phyloP scores from a whole-genome alignment of 2,888 invertebrate genomes.

The Hermaeophaga mercurialis region DNA sequence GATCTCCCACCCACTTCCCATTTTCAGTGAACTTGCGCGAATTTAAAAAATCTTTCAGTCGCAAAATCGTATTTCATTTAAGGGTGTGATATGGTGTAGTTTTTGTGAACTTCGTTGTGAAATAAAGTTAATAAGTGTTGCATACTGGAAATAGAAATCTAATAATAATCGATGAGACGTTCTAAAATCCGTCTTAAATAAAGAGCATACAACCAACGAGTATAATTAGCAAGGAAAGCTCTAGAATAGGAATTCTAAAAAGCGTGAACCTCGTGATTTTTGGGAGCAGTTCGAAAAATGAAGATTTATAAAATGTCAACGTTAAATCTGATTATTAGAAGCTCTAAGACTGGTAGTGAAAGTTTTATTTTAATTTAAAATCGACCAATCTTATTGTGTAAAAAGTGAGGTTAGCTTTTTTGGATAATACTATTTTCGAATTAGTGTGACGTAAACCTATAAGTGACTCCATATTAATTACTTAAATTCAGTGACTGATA shows the following conservation, averaged over 20 bases:
- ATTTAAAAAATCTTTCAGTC: constrained; percentile 12
- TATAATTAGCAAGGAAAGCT: no score
- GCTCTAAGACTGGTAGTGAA: constrained; percentile 51
- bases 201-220: background rate
- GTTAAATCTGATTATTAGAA: constrained; percentile 56
- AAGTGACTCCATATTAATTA: constrained; percentile 30
- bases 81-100: constrained; percentile 7
- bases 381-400: constrained; percentile 15
- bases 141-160: background rate
- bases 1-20: background rate
- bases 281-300: constrained; percentile 48
- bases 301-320: constrained; percentile 55
- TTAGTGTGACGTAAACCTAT: constrained; percentile 40
- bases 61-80: background rate
- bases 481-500: constrained; percentile 27
- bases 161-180: constrained; percentile 31
- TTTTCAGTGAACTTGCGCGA: constrained; percentile 12
- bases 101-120: background rate
- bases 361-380: constrained; percentile 37
- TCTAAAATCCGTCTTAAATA: constrained; percentile 37
- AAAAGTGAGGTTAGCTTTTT: constrained; percentile 46
- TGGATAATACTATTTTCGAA: constrained; percentile 24
- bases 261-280: background rate
- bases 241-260: background rate
- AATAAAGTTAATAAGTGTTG: background rate